Conservation (phyloP, 1,140 invertebrate genomes). For the Euschistus heros region DNA sequence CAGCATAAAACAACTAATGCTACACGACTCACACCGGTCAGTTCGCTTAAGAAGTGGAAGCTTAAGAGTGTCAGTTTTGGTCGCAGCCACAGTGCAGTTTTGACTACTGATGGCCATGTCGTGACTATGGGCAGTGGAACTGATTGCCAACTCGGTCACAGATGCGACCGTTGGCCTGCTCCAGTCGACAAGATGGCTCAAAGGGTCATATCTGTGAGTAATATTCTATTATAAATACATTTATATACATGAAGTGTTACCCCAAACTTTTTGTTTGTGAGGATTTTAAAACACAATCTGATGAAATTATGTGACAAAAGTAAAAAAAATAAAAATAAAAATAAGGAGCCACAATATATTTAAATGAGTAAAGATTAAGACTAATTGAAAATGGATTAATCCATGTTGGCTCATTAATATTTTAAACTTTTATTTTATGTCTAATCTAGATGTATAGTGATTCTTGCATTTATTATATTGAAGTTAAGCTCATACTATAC, state of each 20-base stretch:
- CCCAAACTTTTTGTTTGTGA: not conserved
- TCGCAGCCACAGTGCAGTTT: slow-evolving; percentile 44
- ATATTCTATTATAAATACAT: not conserved
- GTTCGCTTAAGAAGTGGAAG: slow-evolving; percentile 30
- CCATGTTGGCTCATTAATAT: too few species aligned
- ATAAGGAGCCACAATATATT: too few species aligned
- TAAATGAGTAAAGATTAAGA: too few species aligned
- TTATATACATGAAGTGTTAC: not conserved
- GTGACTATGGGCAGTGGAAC: slow-evolving; percentile 53
- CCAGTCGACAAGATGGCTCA: slow-evolving; percentile 44
- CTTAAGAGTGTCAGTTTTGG: slow-evolving; percentile 47
- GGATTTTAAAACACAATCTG: not conserved
- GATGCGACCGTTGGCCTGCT: slow-evolving; percentile 37
- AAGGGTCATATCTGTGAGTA: slow-evolving; percentile 42
- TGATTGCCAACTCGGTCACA: slow-evolving; percentile 47
- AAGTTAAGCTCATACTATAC: too few species aligned
- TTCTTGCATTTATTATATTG: too few species aligned
- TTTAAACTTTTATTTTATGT: too few species aligned
- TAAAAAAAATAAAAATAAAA: too few species aligned
- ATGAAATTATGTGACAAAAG: not conserved
- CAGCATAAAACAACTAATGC: not conserved
- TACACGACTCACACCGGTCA: slow-evolving; percentile 23
- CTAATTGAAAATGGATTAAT: too few species aligned
- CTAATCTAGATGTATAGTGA: too few species aligned
- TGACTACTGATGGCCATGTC: slow-evolving; percentile 54